Conservation (phyloP, 2,113 vertebrate species). For the Merops nubicus region DNA sequence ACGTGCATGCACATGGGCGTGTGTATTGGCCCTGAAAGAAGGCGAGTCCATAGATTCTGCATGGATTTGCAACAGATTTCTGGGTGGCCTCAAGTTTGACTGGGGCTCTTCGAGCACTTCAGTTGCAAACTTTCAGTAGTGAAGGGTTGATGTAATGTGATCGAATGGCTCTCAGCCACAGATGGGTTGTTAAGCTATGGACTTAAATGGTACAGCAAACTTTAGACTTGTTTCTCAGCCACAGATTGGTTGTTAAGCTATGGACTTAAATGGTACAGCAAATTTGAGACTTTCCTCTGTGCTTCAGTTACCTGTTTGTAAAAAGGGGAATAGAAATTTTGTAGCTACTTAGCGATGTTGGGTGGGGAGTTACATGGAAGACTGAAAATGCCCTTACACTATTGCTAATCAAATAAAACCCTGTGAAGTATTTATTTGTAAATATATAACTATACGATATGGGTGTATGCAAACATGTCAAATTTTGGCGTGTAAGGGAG, state of each 20-base stretch:
- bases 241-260: background rate
- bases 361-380: background rate
- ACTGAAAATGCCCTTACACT: background rate
- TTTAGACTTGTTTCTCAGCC: too few relatives aligned
- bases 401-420: background rate
- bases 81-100: background rate
- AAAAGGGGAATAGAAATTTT: background rate
- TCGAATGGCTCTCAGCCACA: background rate
- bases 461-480: background rate
- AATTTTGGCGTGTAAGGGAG: background rate
- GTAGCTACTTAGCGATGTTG: background rate
- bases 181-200: background rate
- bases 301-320: background rate
- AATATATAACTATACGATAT: background rate
- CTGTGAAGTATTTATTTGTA: background rate
- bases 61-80: background rate
- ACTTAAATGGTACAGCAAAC: background rate
- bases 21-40: background rate
- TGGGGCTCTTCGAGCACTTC: background rate
- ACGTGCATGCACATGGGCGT: fast-evolving
- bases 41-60: background rate
- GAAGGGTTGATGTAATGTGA: background rate
- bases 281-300: background rate
- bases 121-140: background rate
- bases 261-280: background rate